Base-by-base conservation (phyloP, 2,888 invertebrate species). In the Cerastoderma edule region DNA sequence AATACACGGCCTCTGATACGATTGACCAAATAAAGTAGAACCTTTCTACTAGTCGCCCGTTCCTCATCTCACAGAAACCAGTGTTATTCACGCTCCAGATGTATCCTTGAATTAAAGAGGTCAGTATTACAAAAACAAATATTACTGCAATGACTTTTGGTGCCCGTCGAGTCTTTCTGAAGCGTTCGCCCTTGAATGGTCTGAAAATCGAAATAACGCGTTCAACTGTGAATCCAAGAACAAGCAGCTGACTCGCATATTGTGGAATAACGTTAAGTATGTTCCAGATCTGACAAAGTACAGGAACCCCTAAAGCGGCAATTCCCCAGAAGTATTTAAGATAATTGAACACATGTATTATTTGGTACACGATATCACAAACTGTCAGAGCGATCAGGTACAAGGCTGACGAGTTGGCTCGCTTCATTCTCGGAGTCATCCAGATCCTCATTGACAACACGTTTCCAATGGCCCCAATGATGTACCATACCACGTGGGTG, bases 171-270 rank as follows among this genome's bases (percentile, higher is more conserved):
- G 86, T 83, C 27, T 86, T 87, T 63, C 91, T 90, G 75, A 89
- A 89, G 19, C 87, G 73, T 70, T 91, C 89, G 70, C 89, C 85
- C 60, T 86, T 83, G 75, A 91, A 92, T 13, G 90, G 90, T 24
- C 78, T 84, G 46, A 85, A 88, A 13, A 90, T 89, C 2, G 92
- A 91, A 22, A 92, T 87, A 68, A 88, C 91, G 4, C 92, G 72
- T 72, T 92, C 92, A 1, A 89, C 84, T 1, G 92, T 92, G 77
- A 92, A 92, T 44, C 89, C 91, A 28, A 92, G 85, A 1, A 92
- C 91, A 0, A 92, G 85, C 13, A 92, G 72, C 2, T 91, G 90
- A 33, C 90, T 91, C 28, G 89, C 80, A 80, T 92, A 92, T 78
- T 92, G 91, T 6, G 88, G 85, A 60, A 86, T 84, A 67, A 91